These are phyloP conservation scores for Mobula hypostoma DNA, from an alignment of 2,113 vertebrate genomes.

Conservation along the genomic window DNA sequence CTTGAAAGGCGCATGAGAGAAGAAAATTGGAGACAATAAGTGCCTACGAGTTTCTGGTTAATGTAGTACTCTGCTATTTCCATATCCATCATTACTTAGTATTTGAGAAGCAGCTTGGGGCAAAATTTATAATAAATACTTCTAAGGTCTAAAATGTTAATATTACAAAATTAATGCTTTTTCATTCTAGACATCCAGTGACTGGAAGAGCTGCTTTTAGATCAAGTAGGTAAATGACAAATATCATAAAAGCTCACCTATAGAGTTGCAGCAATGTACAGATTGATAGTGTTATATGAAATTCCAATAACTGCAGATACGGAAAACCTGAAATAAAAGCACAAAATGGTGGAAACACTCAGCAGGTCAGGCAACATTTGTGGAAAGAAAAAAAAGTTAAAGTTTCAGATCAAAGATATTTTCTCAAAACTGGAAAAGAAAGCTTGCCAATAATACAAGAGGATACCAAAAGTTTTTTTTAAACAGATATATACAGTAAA, in stretches of 20 bases:
- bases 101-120: neutral
- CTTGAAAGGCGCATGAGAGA: neutral
- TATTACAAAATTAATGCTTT: neutral
- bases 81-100: neutral
- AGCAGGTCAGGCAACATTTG: too few species aligned
- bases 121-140: neutral
- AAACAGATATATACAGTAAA: too few species aligned
- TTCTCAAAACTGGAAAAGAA: too few species aligned
- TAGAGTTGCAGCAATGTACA: neutral
- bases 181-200: neutral
- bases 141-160: neutral
- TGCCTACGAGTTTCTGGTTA: neutral
- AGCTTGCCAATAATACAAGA: too few species aligned
- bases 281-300: neutral
- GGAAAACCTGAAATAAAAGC: too few species aligned
- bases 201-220: neutral
- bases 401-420: too few species aligned
- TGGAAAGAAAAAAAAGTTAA: too few species aligned
- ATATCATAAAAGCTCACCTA: neutral
- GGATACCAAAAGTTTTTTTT: too few species aligned
- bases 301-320: too few species aligned
- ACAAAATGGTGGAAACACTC: too few species aligned
- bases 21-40: neutral
- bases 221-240: neutral
- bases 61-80: neutral